Percentiles rank a stretch among this genome's conserved stretches.
These are phyloP conservation scores for Lydus trimaculatus DNA, from an alignment of 2,888 invertebrate species.

Conservation along the genomic window DNA sequence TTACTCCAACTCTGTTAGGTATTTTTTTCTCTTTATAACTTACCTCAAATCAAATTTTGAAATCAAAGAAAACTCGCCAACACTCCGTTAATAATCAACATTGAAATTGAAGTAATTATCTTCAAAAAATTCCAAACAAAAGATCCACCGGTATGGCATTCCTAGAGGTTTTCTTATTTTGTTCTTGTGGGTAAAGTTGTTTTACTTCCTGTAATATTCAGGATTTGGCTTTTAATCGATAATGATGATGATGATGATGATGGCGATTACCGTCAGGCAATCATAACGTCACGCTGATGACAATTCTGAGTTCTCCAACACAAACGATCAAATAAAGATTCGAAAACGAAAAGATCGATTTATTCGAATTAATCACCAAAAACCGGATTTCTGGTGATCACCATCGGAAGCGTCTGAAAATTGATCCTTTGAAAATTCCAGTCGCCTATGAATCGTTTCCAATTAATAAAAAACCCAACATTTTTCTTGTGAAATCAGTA, in stretches of 20 bases:
- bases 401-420: background rate
- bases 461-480: background rate
- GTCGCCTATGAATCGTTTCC: no score
- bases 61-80: no score
- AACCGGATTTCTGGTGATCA: background rate
- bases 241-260: conserved; percentile 6
- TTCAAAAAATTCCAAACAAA: background rate
- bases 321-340: background rate
- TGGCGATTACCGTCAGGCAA: background rate
- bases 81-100: background rate
- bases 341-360: no score
- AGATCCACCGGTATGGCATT: background rate
- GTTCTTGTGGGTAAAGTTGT: background rate
- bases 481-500: background rate
- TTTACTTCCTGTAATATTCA: background rate
- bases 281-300: background rate
- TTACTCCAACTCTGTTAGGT: background rate
- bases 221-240: background rate
- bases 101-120: background rate
- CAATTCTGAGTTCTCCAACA: background rate
- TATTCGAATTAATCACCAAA: background rate
- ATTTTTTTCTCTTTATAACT: background rate
- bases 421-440: background rate
- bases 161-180: background rate
- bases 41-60: background rate